Base-by-base conservation (phyloP, 2,797 vertebrate genomes). In the Centroberyx gerrardi region DNA sequence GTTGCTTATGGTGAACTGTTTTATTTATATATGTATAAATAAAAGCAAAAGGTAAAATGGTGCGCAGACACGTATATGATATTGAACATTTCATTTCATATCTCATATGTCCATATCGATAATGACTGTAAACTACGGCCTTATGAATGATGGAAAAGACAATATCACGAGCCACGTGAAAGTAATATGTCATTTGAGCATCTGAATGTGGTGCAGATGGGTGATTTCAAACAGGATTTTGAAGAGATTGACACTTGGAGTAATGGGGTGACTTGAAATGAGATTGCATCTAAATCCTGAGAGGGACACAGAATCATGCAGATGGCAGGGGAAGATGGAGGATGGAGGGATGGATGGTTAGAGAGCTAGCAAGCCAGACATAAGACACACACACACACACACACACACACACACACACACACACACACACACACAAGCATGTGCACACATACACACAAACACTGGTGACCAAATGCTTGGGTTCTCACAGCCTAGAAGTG, bases 1-100 rank as follows among this genome's bases (percentile, higher is more conserved):
- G 78, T 81, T 66, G 53, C 33, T 70, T 65, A 8, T 49, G 71
- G 69, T 52, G 0, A 40, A 64, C 22, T 48, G 17, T 81, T 81
- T 72, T 61, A 48, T 81, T 72, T 42, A 54, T 63, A 18, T 64
- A 52, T 62, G 60, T 67, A 64, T 77, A 15, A 88, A 89, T 88
- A 83, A 89, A 89, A 75, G 62, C 40, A 77, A 62, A 85, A 13
- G 12, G 0, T 62, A 5, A 75, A 80, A n/a, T 28, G 40, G 0
- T 70, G n/a, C 40, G 0, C 0, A 18, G 59, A 46, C 65, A 60
- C 40, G 2, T 42, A 42, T 42, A 42, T 42, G 4, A 13, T 42
- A 42, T 12, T 12, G 12, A 12, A 42, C 10, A 42, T 42, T 13
- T 42, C 40, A 42, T 42, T 69, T 31, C 9, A 46, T 51, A 8